phyloP scores from a whole-genome alignment of 2,888 invertebrate genomes.

The Troglohyphantes excavatus region DNA sequence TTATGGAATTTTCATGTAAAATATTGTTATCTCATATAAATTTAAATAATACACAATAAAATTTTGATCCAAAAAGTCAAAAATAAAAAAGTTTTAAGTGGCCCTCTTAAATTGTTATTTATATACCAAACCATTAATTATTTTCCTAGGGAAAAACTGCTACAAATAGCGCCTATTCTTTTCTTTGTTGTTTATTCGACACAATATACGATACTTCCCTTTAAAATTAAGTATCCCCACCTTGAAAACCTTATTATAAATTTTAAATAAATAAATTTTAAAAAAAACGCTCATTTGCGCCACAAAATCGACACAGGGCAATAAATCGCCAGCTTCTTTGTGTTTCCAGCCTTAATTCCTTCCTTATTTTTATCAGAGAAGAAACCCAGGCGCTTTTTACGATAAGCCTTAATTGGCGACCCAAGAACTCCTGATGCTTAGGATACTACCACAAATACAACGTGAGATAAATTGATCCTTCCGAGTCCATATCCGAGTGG shows the following conservation, averaged over 20 bases:
- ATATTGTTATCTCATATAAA: too few species aligned
- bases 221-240: background rate
- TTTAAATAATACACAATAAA: too few species aligned
- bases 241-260: background rate
- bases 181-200: too few species aligned
- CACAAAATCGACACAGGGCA: background rate
- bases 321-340: slow-evolving; percentile 20
- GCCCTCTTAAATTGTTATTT: too few species aligned
- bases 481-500: slow-evolving; percentile 32
- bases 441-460: background rate
- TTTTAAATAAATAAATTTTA: background rate
- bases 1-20: too few species aligned
- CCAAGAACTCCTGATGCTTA: background rate
- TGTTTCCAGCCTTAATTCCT: background rate
- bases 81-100: too few species aligned
- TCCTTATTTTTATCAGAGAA: background rate
- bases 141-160: too few species aligned
- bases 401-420: slow-evolving; percentile 59
- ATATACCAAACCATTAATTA: too few species aligned
- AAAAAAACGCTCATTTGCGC: background rate
- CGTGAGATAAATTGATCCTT: slow-evolving; percentile 55
- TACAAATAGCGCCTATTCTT: too few species aligned
- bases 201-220: too few species aligned
- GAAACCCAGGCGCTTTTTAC: slow-evolving; percentile 15
- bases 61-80: too few species aligned